A percentile compares a stretch with the other conserved stretches of the same genome.
Evolutionary conservation across 2,888 invertebrate species (phyloP).

Genomic region (Polia nebulosa): DNA sequence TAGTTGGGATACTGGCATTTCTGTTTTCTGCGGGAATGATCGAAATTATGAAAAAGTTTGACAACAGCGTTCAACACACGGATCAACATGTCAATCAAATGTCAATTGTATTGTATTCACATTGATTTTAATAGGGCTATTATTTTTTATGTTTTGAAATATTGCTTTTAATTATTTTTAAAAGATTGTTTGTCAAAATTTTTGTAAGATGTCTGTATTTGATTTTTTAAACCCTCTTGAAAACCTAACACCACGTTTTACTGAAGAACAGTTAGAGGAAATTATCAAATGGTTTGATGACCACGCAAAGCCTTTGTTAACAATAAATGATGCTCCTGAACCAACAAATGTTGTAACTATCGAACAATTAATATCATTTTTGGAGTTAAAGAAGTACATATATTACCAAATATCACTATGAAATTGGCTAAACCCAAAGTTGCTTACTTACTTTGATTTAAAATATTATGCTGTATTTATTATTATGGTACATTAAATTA

Average conservation of each 20-base stretch:
- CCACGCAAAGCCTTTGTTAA: slow-evolving; percentile 75
- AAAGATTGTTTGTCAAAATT: slow-evolving; percentile 18
- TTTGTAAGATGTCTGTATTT: slow-evolving; percentile 73
- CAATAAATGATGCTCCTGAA: slow-evolving; percentile 73
- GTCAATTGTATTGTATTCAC: slow-evolving; percentile 9
- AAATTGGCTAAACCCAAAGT: slow-evolving; percentile 21
- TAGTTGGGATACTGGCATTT: not conserved
- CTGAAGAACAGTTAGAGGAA: slow-evolving; percentile 78
- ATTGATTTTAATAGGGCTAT: not conserved
- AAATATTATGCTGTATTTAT: no score
- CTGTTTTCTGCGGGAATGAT: not conserved
- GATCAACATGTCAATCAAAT: no score
- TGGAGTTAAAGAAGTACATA: slow-evolving; percentile 83
- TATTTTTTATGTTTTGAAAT: slow-evolving; percentile 3
- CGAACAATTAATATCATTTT: slow-evolving; percentile 78
- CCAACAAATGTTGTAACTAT: slow-evolving; percentile 80
- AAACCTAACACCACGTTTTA: slow-evolving; percentile 76
- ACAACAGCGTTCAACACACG: no score
- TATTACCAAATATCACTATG: slow-evolving; percentile 50
- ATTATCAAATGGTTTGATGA: slow-evolving; percentile 81
- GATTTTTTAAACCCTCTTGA: slow-evolving; percentile 77
- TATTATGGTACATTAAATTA: no score
- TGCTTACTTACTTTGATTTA: not conserved
- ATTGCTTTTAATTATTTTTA: slow-evolving; percentile 2
- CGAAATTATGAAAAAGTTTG: not conserved